Percentiles rank a stretch among this genome's conserved stretches.
Evolutionary conservation across 2,888 invertebrate species (phyloP).

Genomic region (Hyalella azteca): DNA sequence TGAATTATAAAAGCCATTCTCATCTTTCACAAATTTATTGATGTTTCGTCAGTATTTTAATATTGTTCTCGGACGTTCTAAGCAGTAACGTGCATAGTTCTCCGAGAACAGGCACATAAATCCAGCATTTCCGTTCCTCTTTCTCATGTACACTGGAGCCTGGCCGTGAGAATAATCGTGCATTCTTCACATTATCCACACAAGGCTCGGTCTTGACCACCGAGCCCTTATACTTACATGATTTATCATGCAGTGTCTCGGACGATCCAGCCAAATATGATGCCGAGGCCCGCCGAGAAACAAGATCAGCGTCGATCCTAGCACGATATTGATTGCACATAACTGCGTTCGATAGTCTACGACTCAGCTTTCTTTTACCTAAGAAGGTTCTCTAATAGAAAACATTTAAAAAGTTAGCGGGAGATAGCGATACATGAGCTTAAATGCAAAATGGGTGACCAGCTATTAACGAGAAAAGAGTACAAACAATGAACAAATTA

Average conservation of each 20-base stretch:
- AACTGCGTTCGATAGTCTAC: no score
- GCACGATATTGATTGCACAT: not conserved
- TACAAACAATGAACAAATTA: no score
- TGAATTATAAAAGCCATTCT: no score
- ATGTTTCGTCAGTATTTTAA: no score
- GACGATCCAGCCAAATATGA: not conserved
- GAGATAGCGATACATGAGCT: no score
- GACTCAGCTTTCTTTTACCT: no score
- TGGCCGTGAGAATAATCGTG: not conserved
- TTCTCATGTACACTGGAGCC: not conserved
- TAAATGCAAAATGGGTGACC: no score
- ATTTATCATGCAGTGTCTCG: constrained; percentile 2
- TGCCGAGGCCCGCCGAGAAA: not conserved
- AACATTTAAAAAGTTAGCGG: no score
- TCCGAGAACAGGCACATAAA: not conserved
- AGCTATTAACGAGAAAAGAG: no score
- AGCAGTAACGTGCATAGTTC: not conserved
- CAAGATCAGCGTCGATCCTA: not conserved
- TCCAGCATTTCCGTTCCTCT: not conserved
- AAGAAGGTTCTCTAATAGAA: no score
- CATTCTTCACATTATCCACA: not conserved
- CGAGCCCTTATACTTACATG: not conserved
- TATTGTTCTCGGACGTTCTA: not conserved
- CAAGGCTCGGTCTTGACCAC: not conserved
- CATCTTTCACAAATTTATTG: no score